phyloP scores from a whole-genome alignment of 2,113 vertebrate genomes.

The Cyprinus carpio region DNA sequence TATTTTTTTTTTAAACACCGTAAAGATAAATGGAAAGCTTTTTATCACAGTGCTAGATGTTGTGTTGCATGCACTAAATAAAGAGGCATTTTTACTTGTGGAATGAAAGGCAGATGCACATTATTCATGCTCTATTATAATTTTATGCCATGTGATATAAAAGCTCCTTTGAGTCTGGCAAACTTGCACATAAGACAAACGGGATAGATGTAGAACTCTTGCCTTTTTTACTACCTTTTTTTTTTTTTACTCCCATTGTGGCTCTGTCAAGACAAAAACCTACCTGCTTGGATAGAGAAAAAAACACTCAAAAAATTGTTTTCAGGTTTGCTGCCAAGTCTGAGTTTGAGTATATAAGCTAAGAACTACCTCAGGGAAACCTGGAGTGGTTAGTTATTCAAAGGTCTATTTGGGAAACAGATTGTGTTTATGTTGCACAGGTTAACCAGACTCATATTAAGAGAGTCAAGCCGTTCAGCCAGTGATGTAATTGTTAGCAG shows the following conservation, averaged over 20 bases:
- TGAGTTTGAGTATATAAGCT: slow-evolving; percentile 26
- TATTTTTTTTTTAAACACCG: not conserved
- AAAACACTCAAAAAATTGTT: not conserved
- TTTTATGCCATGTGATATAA: slow-evolving; percentile 18
- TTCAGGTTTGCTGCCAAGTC: slow-evolving; percentile 20
- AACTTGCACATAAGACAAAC: not conserved
- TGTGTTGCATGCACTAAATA: slow-evolving; percentile 10
- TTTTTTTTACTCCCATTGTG: not conserved
- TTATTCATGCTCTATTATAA: slow-evolving; percentile 30
- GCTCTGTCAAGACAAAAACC: not conserved
- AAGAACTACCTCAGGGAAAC: slow-evolving; percentile 33
- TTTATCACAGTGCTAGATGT: not conserved
- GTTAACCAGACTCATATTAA: slow-evolving; percentile 26
- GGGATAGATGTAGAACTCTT: slow-evolving; percentile 17
- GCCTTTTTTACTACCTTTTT: not conserved
- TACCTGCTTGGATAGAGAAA: slow-evolving; percentile 4
- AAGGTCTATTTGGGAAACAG: slow-evolving; percentile 33
- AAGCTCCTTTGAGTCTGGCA: slow-evolving; percentile 1
- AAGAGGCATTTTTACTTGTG: not conserved
- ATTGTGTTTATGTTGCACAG: slow-evolving; percentile 15
- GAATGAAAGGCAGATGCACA: slow-evolving; percentile 26
- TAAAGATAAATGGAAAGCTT: not conserved
- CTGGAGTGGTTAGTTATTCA: slow-evolving; percentile 19
- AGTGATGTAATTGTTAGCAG: slow-evolving; percentile 8
- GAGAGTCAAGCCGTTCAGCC: not conserved